Conservation (phyloP, 2,113 vertebrate genomes). For the Charina bottae region DNA sequence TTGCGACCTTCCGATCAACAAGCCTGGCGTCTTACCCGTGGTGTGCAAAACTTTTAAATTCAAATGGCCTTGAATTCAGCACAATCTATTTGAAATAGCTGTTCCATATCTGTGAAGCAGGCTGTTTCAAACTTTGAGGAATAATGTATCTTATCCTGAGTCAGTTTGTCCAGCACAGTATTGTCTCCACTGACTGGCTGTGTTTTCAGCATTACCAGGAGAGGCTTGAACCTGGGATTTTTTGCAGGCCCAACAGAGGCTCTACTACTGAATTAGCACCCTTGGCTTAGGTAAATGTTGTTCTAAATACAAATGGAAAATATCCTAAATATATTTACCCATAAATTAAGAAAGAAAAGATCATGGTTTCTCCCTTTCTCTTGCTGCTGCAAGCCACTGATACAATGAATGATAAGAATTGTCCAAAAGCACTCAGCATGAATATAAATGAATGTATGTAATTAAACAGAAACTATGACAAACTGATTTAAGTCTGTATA, state of each 20-base stretch:
- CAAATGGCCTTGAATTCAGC: neutral
- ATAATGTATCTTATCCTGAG: neutral
- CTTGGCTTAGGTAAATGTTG: neutral
- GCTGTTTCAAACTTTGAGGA: neutral
- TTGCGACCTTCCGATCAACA: too few relatives aligned
- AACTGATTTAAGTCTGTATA: neutral
- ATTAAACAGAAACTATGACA: neutral
- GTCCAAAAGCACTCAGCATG: neutral
- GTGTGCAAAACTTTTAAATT: neutral
- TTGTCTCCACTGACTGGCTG: neutral
- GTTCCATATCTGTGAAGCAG: neutral
- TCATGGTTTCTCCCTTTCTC: neutral
- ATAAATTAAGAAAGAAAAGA: neutral
- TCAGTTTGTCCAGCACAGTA: neutral
- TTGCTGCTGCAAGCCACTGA: neutral
- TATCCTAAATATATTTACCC: neutral
- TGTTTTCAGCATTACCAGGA: neutral
- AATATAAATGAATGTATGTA: neutral
- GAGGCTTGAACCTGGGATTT: neutral
- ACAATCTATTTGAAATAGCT: neutral
- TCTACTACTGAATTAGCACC: neutral
- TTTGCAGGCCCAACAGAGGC: neutral
- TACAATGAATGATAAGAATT: neutral
- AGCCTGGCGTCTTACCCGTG: too few relatives aligned
- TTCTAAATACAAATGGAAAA: neutral